Evolutionary conservation across 2,888 invertebrate genomes (phyloP).

Genomic region (Osedax fenrisi): DNA sequence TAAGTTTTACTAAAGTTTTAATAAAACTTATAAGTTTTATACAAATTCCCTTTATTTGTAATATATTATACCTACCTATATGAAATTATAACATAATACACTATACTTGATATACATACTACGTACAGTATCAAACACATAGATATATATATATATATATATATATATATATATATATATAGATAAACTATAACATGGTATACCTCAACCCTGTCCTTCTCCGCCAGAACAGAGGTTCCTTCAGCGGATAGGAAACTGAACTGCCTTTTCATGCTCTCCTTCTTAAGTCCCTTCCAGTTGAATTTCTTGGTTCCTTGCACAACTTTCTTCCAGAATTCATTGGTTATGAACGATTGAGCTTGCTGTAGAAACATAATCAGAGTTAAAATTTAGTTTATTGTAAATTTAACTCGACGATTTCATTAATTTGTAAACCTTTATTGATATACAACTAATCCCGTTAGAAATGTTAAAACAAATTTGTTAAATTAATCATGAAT

Average conservation of each 20-base stretch:
- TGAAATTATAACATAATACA: too few relatives aligned
- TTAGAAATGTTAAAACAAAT: too few relatives aligned
- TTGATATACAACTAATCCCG: too few relatives aligned
- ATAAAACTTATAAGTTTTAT: too few relatives aligned
- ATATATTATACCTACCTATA: too few relatives aligned
- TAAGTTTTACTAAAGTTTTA: too few relatives aligned
- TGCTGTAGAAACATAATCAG: too few relatives aligned
- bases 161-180: not conserved
- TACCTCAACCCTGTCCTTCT: not conserved
- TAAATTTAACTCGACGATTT: too few relatives aligned
- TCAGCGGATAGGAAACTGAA: not conserved
- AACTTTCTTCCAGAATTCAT: not conserved
- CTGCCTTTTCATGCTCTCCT: not conserved
- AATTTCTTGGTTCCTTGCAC: not conserved
- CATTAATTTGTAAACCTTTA: too few relatives aligned
- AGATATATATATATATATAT: not conserved
- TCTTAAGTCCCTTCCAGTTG: slow-evolving; percentile 5
- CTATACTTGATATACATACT: too few relatives aligned
- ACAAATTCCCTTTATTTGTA: too few relatives aligned
- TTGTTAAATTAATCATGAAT: not conserved
- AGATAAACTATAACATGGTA: not conserved
- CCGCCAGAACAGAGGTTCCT: not conserved
- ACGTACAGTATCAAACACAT: not conserved
- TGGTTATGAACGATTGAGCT: not conserved
- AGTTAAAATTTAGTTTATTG: not conserved